A percentile compares a stretch with the other conserved stretches of the same genome.
phyloP scores from a whole-genome alignment of 2,797 vertebrate genomes.

The Galaxias olidus region DNA sequence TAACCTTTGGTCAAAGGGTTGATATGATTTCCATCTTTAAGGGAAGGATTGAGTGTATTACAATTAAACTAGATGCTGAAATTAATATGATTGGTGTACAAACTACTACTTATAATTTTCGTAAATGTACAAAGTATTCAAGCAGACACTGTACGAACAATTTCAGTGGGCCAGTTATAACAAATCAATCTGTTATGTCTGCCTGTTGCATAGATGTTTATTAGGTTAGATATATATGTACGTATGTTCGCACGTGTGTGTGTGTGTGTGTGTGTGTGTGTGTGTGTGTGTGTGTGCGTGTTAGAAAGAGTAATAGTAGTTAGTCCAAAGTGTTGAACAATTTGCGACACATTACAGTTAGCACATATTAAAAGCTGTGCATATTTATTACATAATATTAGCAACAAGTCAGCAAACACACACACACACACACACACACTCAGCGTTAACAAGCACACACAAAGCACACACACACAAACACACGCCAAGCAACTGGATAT shows the following conservation, averaged over 20 bases:
- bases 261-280: background rate
- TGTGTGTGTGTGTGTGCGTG: conserved; percentile 1
- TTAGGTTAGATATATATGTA: background rate
- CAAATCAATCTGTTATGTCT: no score
- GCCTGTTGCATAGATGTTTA: background rate
- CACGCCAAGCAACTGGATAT: conserved; percentile 28
- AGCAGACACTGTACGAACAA: no score
- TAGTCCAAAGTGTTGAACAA: background rate
- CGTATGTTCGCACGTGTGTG: background rate
- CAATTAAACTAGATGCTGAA: no score
- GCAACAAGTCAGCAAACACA: conserved; percentile 4
- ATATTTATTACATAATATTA: no score
- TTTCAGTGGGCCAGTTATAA: no score
- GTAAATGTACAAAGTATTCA: no score
- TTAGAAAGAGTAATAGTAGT: background rate
- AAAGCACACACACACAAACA: conserved; percentile 12
- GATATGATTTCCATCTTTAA: background rate
- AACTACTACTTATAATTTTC: no score
- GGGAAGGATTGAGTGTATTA: no score
- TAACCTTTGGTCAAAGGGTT: background rate
- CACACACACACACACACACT: conserved; percentile 15
- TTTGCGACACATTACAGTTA: no score
- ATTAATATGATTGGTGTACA: no score
- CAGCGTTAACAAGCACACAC: background rate
- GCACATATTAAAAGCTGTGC: no score